phyloP scores from a whole-genome alignment of 2,797 vertebrate genomes.

The Myotis daubentonii region DNA sequence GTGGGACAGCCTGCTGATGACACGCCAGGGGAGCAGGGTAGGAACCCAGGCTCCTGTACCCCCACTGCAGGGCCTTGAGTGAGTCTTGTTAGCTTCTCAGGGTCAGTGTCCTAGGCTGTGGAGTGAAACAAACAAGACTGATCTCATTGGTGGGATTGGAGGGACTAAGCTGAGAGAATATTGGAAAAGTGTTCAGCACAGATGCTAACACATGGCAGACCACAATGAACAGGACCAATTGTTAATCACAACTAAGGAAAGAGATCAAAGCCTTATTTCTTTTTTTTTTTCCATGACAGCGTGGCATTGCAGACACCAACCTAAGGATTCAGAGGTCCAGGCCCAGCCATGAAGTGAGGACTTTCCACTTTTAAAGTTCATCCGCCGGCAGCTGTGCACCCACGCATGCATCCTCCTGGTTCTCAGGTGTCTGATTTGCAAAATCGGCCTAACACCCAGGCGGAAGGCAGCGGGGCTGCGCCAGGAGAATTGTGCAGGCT shows the following conservation, averaged over 20 bases:
- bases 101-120: neutral
- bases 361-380: neutral
- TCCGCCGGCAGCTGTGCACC: rapidly evolving
- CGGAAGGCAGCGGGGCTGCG: neutral
- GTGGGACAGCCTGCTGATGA: neutral
- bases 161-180: neutral
- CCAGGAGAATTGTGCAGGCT: neutral
- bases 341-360: neutral
- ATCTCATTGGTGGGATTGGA: neutral
- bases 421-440: neutral
- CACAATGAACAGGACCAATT: neutral
- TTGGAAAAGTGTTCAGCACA: neutral
- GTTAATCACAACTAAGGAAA: neutral
- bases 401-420: neutral
- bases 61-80: rapidly evolving
- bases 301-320: neutral
- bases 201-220: neutral
- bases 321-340: neutral
- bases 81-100: neutral
- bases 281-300: neutral
- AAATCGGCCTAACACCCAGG: neutral
- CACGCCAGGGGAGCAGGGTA: neutral
- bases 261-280: neutral
- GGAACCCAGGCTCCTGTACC: neutral
- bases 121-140: neutral